Evolutionary conservation across 2,113 vertebrate genomes (phyloP).

Genomic region (Channa argus): DNA sequence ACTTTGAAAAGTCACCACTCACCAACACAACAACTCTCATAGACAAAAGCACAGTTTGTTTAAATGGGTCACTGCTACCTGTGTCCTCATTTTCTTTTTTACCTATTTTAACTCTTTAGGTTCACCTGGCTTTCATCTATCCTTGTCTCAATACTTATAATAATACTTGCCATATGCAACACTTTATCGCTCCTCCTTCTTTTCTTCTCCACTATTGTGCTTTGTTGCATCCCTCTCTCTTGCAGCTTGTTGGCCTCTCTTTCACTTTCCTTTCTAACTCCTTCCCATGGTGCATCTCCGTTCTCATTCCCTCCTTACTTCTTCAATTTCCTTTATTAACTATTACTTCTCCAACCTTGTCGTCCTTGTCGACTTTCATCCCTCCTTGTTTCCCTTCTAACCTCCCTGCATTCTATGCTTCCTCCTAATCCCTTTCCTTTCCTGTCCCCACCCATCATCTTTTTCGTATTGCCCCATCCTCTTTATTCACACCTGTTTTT

Average conservation of each 20-base stretch:
- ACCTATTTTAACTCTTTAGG: neutral
- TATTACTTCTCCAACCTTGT: too few species aligned
- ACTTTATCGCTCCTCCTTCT: neutral
- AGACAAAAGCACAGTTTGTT: conserved; percentile 2
- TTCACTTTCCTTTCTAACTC: too few species aligned
- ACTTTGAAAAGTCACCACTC: neutral
- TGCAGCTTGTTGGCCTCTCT: too few species aligned
- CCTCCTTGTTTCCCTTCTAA: too few species aligned
- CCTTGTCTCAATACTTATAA: neutral
- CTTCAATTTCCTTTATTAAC: too few species aligned
- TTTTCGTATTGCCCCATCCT: neutral
- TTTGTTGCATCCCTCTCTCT: too few species aligned
- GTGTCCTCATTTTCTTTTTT: conserved; percentile 26
- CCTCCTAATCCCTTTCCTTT: neutral
- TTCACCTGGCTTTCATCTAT: conserved; percentile 21
- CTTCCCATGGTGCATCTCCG: too few species aligned
- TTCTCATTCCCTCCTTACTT: too few species aligned
- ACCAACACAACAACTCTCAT: neutral
- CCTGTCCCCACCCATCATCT: neutral
- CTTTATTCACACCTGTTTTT: conserved; percentile 1
- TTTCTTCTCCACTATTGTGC: neutral
- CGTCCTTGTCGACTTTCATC: too few species aligned
- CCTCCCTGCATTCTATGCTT: neutral
- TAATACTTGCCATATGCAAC: too few species aligned
- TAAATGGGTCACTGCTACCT: conserved; percentile 51